Conservation (phyloP, 2,888 invertebrate species). For the Amblyjoppa fuscipennis region DNA sequence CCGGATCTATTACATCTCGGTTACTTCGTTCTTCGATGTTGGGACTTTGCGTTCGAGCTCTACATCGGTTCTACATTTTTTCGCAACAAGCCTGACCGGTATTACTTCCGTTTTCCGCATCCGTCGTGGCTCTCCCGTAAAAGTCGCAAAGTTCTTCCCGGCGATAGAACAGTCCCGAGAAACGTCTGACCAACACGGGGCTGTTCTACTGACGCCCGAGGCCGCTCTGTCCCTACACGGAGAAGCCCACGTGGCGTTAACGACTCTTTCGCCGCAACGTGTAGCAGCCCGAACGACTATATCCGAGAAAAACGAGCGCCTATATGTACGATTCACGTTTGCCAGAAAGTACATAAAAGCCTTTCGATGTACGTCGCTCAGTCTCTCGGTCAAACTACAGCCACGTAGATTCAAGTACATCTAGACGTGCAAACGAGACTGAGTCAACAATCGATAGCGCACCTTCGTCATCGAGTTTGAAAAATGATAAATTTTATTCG, state of each 20-base stretch:
- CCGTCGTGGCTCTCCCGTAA: neutral
- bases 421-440: neutral
- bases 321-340: neutral
- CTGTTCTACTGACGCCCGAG: neutral
- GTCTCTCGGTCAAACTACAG: neutral
- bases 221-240: neutral
- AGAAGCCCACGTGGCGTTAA: constrained; percentile 26
- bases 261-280: constrained; percentile 1
- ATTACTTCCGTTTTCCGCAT: neutral
- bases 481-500: neutral
- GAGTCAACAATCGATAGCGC: constrained; percentile 4
- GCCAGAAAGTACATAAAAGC: neutral
- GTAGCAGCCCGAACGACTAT: constrained; percentile 25
- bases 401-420: neutral
- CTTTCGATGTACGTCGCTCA: neutral
- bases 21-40: no score
- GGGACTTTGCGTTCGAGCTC: neutral
- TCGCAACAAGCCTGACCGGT: neutral
- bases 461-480: neutral
- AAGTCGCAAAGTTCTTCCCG: neutral
- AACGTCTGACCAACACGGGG: constrained; percentile 10
- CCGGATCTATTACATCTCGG: no score
- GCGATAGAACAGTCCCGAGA: neutral
- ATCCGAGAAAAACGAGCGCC: constrained; percentile 9
- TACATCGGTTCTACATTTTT: neutral